Conservation (phyloP, 2,113 vertebrate genomes). For the Mus spicilegus region DNA sequence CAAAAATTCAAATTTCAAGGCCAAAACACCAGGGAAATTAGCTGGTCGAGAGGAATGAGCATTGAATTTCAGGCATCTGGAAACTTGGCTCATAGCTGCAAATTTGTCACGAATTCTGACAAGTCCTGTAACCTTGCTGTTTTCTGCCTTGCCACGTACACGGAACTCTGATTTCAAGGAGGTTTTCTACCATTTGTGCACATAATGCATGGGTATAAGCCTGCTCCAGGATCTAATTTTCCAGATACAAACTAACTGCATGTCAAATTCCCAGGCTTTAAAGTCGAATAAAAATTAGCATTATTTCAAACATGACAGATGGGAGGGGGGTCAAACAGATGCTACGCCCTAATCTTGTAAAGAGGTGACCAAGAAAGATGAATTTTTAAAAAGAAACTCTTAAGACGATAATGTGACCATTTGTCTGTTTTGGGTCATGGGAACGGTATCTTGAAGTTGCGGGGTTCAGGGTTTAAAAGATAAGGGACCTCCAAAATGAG, state of each 20-base stretch:
- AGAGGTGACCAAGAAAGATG: conserved; percentile 1
- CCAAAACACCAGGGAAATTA: conserved; percentile 83
- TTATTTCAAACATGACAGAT: conserved; percentile 54
- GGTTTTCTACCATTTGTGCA: conserved; percentile 56
- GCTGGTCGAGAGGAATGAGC: conserved; percentile 78
- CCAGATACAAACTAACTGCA: conserved; percentile 4
- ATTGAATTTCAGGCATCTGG: conserved; percentile 76
- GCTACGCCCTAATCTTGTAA: background rate
- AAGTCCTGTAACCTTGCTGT: conserved; percentile 76
- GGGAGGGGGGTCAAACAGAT: background rate
- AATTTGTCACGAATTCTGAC: conserved; percentile 79
- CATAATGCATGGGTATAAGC: conserved; percentile 5
- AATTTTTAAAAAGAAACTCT: background rate
- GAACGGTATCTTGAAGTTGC: background rate
- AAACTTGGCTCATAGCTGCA: conserved; percentile 72
- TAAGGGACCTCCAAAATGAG: background rate
- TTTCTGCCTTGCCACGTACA: conserved; percentile 72
- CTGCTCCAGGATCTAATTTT: conserved; percentile 53
- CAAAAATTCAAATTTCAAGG: conserved; percentile 82
- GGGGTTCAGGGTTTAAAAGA: background rate
- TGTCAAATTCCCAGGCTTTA: background rate
- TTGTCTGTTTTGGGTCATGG: conserved; percentile 21
- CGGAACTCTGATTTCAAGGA: conserved; percentile 40
- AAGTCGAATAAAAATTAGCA: conserved; percentile 46
- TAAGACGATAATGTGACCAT: conserved; percentile 1